Evolutionary conservation across 2,797 vertebrate species (phyloP), one percentile per base, ranked within the genome.

Genomic region (Micrastur ruficollis): DNA sequence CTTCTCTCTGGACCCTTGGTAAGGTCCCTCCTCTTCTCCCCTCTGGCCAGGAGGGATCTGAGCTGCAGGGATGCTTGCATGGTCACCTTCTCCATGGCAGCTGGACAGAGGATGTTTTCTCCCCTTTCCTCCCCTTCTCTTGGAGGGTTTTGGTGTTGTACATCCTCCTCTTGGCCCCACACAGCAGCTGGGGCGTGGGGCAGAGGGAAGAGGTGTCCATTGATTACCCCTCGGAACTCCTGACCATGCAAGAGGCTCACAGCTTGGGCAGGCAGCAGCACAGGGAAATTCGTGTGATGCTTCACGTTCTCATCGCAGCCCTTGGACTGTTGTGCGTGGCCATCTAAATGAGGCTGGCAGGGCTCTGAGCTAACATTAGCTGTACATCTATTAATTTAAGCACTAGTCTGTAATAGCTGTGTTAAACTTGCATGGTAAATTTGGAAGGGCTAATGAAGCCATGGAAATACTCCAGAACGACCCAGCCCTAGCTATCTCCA

Each of bases 271-370:
- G 38, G 32, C 49, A 21, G 15, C 38, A 65, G 42, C 42, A 47
- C 8, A 1, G 58, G 47, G 90, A 74, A 78, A 50, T 79, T 53
- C 32, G 13, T 26, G 14, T 11, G 15, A 36, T 49, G 62, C 58
- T 90, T 81, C 40, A 20, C 5, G 1, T 68, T 86, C 58, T 56
- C 14, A 14, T 44, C 0, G 0, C 17, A 36, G 53, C 0, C 0
- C 42, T 56, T 17, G 21, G 55, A 7, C 70, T 70, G 61, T n/a
- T 56, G 32, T 29, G 18, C 4, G 5, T 46, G 78, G 73, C 73
- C 6, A 1, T 71, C 73, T 81, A 23, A 76, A n/a, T 15, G 59
- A 55, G 40, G 82, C 44, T 74, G 82, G 68, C 44, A 27, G 55
- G n/a, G 40, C 55, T 53, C 63, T 46, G 50, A 78, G 78, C 86